Conservation (phyloP, 1,140 invertebrate genomes). For the Zaprionus kolodkinae region DNA sequence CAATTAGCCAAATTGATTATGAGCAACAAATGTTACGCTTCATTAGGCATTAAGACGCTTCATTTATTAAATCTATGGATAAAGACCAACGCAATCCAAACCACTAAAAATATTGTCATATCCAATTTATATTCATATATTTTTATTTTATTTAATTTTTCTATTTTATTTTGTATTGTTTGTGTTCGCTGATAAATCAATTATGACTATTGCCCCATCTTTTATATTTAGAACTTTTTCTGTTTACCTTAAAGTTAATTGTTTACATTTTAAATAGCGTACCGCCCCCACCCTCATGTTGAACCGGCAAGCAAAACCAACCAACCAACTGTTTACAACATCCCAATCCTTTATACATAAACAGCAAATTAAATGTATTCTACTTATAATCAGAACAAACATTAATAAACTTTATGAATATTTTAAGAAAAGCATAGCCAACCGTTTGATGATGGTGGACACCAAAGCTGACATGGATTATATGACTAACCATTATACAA, state of each 20-base stretch:
- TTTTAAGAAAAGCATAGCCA: conserved; percentile 42
- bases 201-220: conserved; percentile 27
- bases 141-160: conserved; percentile 34
- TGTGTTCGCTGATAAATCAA: conserved; percentile 29
- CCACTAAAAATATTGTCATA: background rate
- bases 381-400: conserved; percentile 37
- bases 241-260: conserved; percentile 30
- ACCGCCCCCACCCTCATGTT: background rate
- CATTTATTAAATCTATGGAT: conserved; percentile 17
- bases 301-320: background rate
- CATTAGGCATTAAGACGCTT: conserved; percentile 39
- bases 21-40: conserved; percentile 53
- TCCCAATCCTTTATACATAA: conserved; percentile 14
- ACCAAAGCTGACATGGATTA: conserved; percentile 46
- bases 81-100: conserved; percentile 4
- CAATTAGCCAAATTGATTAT: conserved; percentile 70
- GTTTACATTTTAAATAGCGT: conserved; percentile 10
- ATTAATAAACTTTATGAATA: conserved; percentile 43
- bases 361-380: conserved; percentile 24
- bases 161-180: conserved; percentile 35
- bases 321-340: background rate
- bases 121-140: conserved; percentile 23
- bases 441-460: conserved; percentile 38
- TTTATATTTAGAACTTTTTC: conserved; percentile 14
- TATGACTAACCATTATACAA: conserved; percentile 20